Base-by-base conservation (phyloP, 2,113 vertebrate species). In the Sterna hirundo region DNA sequence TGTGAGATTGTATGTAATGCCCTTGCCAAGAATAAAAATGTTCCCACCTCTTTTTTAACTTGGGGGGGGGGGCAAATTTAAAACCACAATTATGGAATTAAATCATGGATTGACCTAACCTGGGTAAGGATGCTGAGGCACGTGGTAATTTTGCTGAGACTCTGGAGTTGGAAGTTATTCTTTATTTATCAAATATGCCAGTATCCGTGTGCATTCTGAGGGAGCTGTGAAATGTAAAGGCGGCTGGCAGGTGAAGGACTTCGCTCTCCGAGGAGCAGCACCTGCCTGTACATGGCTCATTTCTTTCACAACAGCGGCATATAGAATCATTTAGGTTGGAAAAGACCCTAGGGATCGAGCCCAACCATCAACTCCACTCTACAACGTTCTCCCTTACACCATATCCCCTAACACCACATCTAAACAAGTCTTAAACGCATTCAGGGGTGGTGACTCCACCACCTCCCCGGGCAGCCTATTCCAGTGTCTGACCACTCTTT, bases 121-220 rank as follows among this genome's bases (percentile, higher is more conserved):
- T 55, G n/a, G 13, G 47, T 72, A 32, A 72, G 57, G 69, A 65
- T 47, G 34, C 34, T 3, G 5, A 49, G 34, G 57, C 69, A 26
- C 5, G 1, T 15, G 25, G 5, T 58, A 30, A 40, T 83, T 64
- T 64, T 44, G 27, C 44, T 6, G 5, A 68, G 38, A 44, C 27
- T 32, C 16, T 70, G 29, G 40, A 79, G 5, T 3, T 58, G 74
- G 46, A 57, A 42, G 46, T 49, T 70, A 12, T 47, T 82, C 16
- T 26, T 81, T 26, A 9, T 65, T 77, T 74, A 36, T 32, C 5
- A 1, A 38, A 16, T 30, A 5, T 51, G 29, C 18, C 38, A 7
- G 17, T 54, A 27, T 20, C 57, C 1, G 0, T 44, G 49, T 54
- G 36, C 54, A 0, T 0, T 15, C 60, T 61, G 55, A 70, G 51